Conservation (phyloP, 2,888 invertebrate genomes). For the Hirtodrosophila cameraria region DNA sequence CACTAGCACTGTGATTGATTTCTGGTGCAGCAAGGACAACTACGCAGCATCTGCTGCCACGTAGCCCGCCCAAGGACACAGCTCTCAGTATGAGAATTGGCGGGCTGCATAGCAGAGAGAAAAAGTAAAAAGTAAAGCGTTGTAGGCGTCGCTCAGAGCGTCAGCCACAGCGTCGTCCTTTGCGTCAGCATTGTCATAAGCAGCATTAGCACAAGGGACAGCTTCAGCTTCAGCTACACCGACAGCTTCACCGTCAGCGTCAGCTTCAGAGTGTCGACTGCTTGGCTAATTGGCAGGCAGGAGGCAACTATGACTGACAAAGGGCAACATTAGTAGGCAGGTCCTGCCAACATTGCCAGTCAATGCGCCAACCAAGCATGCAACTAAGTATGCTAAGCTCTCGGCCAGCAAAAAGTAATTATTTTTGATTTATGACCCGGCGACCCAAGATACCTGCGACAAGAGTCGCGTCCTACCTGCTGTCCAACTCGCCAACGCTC, state of each 20-base stretch:
- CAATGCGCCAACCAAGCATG: slow-evolving; percentile 27
- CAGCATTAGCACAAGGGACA: too few relatives aligned
- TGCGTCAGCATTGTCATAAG: too few relatives aligned
- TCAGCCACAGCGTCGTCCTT: neutral
- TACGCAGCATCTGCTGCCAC: slow-evolving; percentile 27
- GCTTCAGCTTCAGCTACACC: neutral
- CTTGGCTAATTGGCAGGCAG: slow-evolving; percentile 46
- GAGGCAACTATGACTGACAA: neutral
- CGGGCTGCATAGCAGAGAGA: slow-evolving; percentile 5
- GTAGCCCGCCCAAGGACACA: slow-evolving; percentile 39
- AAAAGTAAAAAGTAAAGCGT: neutral
- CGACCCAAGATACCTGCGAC: slow-evolving; percentile 29
- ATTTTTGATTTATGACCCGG: slow-evolving; percentile 64
- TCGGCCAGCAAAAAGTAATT: slow-evolving; percentile 52
- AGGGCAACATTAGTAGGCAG: neutral
- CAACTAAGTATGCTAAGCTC: slow-evolving; percentile 51
- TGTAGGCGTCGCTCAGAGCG: slow-evolving; percentile 5
- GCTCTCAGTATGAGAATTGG: slow-evolving; percentile 11
- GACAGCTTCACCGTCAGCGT: neutral
- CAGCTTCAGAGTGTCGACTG: slow-evolving; percentile 17
- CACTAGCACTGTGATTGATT: slow-evolving; percentile 50
- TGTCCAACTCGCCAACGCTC: neutral
- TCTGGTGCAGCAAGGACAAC: slow-evolving; percentile 41
- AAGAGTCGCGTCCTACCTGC: neutral
- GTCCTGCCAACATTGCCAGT: slow-evolving; percentile 29